phyloP scores from a whole-genome alignment of 1,140 invertebrate genomes.

The Drosophila nebulosa region DNA sequence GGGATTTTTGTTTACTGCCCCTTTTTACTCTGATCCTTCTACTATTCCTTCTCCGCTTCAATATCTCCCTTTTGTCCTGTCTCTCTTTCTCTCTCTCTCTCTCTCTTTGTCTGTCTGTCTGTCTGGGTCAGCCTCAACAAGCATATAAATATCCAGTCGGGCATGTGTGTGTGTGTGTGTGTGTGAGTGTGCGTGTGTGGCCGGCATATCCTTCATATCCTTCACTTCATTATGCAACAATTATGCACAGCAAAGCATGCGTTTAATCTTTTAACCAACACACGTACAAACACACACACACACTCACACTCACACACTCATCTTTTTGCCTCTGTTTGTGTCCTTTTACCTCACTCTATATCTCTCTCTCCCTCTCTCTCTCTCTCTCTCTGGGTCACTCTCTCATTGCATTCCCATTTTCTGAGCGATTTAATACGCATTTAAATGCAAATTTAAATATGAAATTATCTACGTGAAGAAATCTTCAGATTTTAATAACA shows the following conservation, averaged over 20 bases:
- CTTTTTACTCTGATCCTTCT: slow-evolving; percentile 31
- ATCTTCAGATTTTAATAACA: slow-evolving; percentile 74
- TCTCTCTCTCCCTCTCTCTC: too few relatives aligned
- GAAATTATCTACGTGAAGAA: slow-evolving; percentile 76
- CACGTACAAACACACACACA: slow-evolving; percentile 15
- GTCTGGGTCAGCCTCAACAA: slow-evolving; percentile 45
- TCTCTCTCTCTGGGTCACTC: background rate
- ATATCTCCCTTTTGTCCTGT: background rate
- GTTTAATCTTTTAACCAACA: slow-evolving; percentile 74
- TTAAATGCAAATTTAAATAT: slow-evolving; percentile 73
- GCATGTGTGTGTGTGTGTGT: slow-evolving; percentile 13
- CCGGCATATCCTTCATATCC: slow-evolving; percentile 74
- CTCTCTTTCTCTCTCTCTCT: background rate
- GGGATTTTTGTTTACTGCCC: slow-evolving; percentile 55
- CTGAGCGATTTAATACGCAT: slow-evolving; percentile 75
- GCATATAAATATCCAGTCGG: slow-evolving; percentile 71
- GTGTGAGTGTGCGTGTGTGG: slow-evolving; percentile 26
- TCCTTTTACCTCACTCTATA: background rate
- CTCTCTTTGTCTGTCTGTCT: background rate
- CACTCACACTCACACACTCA: slow-evolving; percentile 7
- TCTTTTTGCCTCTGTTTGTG: background rate
- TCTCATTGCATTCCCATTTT: slow-evolving; percentile 43
- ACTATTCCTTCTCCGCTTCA: background rate
- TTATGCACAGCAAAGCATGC: slow-evolving; percentile 78
- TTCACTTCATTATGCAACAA: slow-evolving; percentile 79